A percentile compares a stretch with the other conserved stretches of the same genome.
phyloP scores from a whole-genome alignment of 2,888 invertebrate genomes.

The Macrosiphum euphorbiae region DNA sequence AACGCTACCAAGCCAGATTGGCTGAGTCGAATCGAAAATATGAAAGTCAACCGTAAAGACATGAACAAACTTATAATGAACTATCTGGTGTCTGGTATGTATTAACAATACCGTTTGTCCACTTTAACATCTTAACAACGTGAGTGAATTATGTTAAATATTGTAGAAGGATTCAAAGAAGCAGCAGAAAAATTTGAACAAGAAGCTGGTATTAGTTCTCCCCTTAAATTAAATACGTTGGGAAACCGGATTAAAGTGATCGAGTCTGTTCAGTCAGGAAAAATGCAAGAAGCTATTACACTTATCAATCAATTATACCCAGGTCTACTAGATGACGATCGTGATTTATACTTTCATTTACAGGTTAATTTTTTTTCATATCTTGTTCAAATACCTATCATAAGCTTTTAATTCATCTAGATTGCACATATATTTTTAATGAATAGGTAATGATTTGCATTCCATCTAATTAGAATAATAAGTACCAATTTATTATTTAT shows the following conservation, averaged over 20 bases:
- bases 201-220: constrained; percentile 89
- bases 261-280: constrained; percentile 92
- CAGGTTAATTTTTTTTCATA: constrained; percentile 74
- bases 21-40: constrained; percentile 79
- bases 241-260: constrained; percentile 94
- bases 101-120: neutral
- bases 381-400: neutral
- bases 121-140: neutral
- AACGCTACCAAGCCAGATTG: constrained; percentile 73
- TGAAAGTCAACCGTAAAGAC: constrained; percentile 88
- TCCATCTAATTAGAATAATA: neutral
- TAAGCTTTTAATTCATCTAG: neutral
- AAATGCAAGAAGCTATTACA: constrained; percentile 92
- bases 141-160: neutral
- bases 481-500: neutral
- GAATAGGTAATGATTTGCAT: neutral
- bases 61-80: constrained; percentile 99
- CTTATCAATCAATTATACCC: constrained; percentile 95
- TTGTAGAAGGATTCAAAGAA: constrained; percentile 91
- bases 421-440: neutral
- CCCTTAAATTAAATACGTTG: constrained; percentile 84
- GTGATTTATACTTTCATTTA: constrained; percentile 95
- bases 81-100: constrained; percentile 93
- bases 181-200: constrained; percentile 96
- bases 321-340: constrained; percentile 93